Evolutionary conservation across 1,140 invertebrate genomes (phyloP), one percentile per base, ranked within the genome.

Genomic region (Rhopalosiphum maidis): DNA sequence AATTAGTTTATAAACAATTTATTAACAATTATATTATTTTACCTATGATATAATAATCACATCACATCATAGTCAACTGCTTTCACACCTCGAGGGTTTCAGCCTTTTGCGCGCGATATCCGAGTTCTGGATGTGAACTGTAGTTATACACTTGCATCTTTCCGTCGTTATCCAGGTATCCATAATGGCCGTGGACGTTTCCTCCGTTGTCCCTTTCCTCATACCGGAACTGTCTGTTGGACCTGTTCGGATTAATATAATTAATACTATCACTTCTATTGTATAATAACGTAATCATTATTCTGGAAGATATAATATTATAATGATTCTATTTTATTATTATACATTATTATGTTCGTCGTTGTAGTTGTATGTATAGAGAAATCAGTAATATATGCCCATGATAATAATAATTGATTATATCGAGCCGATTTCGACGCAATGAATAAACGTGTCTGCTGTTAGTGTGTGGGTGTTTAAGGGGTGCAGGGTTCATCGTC

Each of bases 111-210:
- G 94, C 96, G 94, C 96, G 95, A 95, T 97, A 98, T 2, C 97
- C 97, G 92, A 96, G 95, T 91, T 97, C 94, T 2, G 97, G 97
- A 94, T 97, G 96, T 18, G 98, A 97, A 94, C 96, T 95, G 94
- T 98, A 98, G 95, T 97, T 97, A 60, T 98, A 96, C 8, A 98
- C 96, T 93, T 97, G 96, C 41, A 98, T 95, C 96, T 98, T 98
- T 43, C 98, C 98, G 94, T 96, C 95, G 83, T 97, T 97, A 95
- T 98, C 97, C 94, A 97, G 97, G 95, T 97, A 98, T 68, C 98
- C 98, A 94, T 98, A 98, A 94, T 97, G 97, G 9, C 98, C 98
- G 94, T 97, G 97, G 9, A 98, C 97, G 51, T 96, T 95, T 23
- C 98, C 98, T 91, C 97, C 96, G 48, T 96, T 96, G 95, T 97